These are phyloP conservation scores for Nycticryphes semicollaris DNA, from an alignment of 2,113 vertebrate genomes.

Conservation along the genomic window DNA sequence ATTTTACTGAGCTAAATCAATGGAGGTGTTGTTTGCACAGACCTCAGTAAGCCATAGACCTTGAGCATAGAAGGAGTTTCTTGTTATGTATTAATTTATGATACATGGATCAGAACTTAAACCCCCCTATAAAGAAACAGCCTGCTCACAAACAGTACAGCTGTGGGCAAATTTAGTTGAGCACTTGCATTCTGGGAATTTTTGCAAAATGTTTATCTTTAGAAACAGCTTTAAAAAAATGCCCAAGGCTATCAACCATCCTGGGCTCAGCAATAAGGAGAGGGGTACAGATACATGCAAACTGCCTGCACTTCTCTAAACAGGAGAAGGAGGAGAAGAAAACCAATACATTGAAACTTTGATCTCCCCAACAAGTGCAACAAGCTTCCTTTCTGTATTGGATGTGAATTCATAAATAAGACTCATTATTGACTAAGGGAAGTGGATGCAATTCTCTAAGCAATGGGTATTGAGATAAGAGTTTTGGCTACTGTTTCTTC, in stretches of 20 bases:
- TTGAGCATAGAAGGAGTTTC: not conserved
- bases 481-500: not conserved
- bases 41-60: not conserved
- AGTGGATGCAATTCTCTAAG: not conserved
- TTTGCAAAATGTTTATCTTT: constrained; percentile 29
- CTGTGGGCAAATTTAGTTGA: not conserved
- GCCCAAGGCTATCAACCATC: not conserved
- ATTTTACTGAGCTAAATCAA: not conserved
- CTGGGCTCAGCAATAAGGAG: not conserved
- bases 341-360: not conserved
- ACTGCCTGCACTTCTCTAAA: not conserved
- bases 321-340: not conserved
- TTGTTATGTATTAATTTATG: not conserved
- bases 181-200: constrained; percentile 11
- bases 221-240: constrained; percentile 31
- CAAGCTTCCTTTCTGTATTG: constrained; percentile 16
- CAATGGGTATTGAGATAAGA: not conserved
- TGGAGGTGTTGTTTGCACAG: not conserved
- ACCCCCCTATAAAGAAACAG: not conserved
- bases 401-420: not conserved
- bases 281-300: not conserved
- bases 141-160: not conserved
- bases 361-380: not conserved
- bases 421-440: not conserved
- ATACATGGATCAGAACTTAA: not conserved